Evolutionary conservation across 2,797 vertebrate genomes (phyloP).

Genomic region (Trematomus bernacchii): DNA sequence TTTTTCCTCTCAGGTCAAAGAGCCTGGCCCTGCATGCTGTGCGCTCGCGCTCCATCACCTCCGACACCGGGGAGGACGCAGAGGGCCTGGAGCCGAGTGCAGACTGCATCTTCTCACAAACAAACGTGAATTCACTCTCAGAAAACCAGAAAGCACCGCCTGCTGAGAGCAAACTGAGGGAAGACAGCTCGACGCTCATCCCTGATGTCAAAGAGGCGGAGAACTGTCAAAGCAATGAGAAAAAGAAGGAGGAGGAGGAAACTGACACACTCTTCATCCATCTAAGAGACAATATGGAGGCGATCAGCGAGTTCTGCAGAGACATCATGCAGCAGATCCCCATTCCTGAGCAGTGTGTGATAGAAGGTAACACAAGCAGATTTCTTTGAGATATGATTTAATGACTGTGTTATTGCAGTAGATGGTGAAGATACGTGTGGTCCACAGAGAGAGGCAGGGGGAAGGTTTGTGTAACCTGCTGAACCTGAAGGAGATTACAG

Average conservation of each 20-base stretch:
- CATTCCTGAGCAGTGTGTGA: slow-evolving; percentile 90
- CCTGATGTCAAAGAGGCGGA: slow-evolving; percentile 48
- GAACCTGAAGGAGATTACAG: slow-evolving; percentile 55
- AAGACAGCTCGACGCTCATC: slow-evolving; percentile 39
- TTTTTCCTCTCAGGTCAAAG: slow-evolving; percentile 86
- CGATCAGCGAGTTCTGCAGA: slow-evolving; percentile 87
- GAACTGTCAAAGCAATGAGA: slow-evolving; percentile 71
- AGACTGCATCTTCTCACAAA: slow-evolving; percentile 79
- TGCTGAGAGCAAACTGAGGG: slow-evolving; percentile 40
- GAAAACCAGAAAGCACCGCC: slow-evolving; percentile 54
- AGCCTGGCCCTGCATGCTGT: slow-evolving; percentile 89
- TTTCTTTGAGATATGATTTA: background rate
- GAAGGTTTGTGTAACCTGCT: slow-evolving; percentile 42
- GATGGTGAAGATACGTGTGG: background rate
- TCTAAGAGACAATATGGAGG: slow-evolving; percentile 90
- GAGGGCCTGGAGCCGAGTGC: slow-evolving; percentile 76
- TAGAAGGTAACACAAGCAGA: slow-evolving; percentile 88
- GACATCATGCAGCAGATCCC: slow-evolving; percentile 91
- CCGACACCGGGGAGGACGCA: slow-evolving; percentile 80
- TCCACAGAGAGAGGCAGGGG: slow-evolving; percentile 4
- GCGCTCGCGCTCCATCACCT: slow-evolving; percentile 79
- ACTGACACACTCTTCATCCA: slow-evolving; percentile 90
- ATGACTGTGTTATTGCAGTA: slow-evolving; percentile 6
- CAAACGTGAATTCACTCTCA: slow-evolving; percentile 69
- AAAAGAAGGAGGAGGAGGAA: slow-evolving; percentile 52